Conservation (phyloP, 2,113 vertebrate species). For the Tragelaphus strepsiceros region DNA sequence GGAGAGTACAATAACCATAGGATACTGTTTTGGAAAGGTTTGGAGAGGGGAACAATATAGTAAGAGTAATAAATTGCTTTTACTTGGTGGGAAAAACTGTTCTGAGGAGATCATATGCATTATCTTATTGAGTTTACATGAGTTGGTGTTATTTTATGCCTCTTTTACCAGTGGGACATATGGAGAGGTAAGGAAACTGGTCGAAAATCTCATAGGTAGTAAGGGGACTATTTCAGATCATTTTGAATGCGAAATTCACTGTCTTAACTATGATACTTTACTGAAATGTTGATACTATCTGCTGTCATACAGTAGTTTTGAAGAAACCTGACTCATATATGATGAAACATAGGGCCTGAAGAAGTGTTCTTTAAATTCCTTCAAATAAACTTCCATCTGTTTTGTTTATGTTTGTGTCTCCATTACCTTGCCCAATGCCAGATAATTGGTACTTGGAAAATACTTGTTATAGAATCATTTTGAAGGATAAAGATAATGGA, state of each 20-base stretch:
- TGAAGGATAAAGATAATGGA: background rate
- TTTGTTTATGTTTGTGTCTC: background rate
- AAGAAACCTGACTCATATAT: background rate
- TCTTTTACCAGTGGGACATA: constrained; percentile 10
- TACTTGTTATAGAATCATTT: background rate
- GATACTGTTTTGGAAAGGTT: background rate
- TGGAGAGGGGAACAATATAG: background rate
- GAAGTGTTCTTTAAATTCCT: background rate
- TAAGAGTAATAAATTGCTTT: background rate
- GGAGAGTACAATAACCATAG: background rate
- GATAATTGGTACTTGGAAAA: background rate
- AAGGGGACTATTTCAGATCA: background rate
- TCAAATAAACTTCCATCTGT: background rate
- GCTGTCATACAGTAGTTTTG: background rate
- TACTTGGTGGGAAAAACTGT: background rate
- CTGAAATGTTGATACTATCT: background rate
- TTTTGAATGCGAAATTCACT: background rate
- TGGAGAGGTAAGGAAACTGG: background rate
- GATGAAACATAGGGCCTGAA: background rate
- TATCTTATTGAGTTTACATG: background rate
- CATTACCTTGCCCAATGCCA: background rate
- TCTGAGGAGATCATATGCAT: background rate
- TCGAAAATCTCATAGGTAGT: background rate
- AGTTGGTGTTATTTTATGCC: background rate
- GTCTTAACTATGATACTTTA: background rate